Evolutionary conservation across 2,888 invertebrate species (phyloP).

Genomic region (Halocaridina rubra): DNA sequence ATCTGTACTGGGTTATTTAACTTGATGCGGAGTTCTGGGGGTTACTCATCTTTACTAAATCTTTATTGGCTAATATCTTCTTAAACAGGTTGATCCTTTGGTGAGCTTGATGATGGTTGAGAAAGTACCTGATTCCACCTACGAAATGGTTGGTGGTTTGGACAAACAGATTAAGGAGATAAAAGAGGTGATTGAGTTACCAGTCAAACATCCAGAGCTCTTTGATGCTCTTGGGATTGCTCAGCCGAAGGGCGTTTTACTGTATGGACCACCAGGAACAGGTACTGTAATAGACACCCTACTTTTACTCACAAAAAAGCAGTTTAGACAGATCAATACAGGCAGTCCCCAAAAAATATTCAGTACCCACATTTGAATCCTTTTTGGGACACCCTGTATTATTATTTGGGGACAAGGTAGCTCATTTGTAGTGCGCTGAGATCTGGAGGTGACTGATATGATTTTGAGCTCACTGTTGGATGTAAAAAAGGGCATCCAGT

Average conservation of each 20-base stretch:
- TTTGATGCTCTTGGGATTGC: slow-evolving; percentile 99
- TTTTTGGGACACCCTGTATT: too few relatives aligned
- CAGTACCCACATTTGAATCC: too few relatives aligned
- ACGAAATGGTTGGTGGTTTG: slow-evolving; percentile 99
- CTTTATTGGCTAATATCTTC: background rate
- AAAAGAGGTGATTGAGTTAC: slow-evolving; percentile 98
- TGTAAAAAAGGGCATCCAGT: too few relatives aligned
- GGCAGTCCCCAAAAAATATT: too few relatives aligned
- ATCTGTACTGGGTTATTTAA: too few relatives aligned
- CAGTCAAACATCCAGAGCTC: slow-evolving; percentile 99
- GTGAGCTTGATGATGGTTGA: slow-evolving; percentile 99
- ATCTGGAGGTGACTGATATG: too few relatives aligned
- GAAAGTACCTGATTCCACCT: slow-evolving; percentile 99
- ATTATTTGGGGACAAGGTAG: too few relatives aligned
- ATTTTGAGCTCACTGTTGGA: too few relatives aligned
- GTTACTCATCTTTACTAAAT: background rate
- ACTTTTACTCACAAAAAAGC: too few relatives aligned
- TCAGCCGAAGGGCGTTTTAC: slow-evolving; percentile 96
- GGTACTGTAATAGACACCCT: slow-evolving; percentile 68
- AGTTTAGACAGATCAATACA: too few relatives aligned
- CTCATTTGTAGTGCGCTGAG: too few relatives aligned
- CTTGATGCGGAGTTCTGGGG: too few relatives aligned
- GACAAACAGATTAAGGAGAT: slow-evolving; percentile 99
- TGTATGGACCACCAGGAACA: slow-evolving; percentile 97
- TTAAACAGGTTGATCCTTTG: slow-evolving; percentile 86